Conservation (phyloP, 2,797 vertebrate species). For the Myripristis murdjan region DNA sequence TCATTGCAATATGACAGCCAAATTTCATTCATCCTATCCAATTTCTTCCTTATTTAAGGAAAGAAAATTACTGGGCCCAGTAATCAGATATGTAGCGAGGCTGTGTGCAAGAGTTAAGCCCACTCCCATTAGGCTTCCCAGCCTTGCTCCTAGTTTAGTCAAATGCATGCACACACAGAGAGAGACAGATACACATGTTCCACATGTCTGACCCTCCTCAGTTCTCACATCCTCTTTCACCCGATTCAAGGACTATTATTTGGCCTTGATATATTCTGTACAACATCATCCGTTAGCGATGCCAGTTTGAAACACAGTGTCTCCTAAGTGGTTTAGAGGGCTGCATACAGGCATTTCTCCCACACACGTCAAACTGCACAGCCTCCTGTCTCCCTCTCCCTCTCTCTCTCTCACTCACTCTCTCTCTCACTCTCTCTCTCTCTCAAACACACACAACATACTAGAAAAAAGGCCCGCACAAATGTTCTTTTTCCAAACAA, state of each 20-base stretch:
- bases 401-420: conserved; percentile 1
- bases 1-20: conserved; percentile 87
- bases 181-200: conserved; percentile 71
- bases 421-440: conserved; percentile 6
- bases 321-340: conserved; percentile 74
- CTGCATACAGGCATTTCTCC: conserved; percentile 53
- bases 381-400: background rate
- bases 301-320: conserved; percentile 79
- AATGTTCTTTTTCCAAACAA: conserved; percentile 61
- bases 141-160: conserved; percentile 76
- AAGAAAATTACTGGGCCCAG: conserved; percentile 89
- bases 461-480: conserved; percentile 2
- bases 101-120: conserved; percentile 89
- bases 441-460: background rate
- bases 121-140: conserved; percentile 89
- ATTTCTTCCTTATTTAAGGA: conserved; percentile 90
- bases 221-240: conserved; percentile 77
- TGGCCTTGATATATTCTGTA: conserved; percentile 78
- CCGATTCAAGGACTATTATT: conserved; percentile 79
- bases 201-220: conserved; percentile 76
- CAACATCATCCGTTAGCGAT: conserved; percentile 77
- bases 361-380: conserved; percentile 22
- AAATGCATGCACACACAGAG: conserved; percentile 63
- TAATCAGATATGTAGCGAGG: conserved; percentile 90
- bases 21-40: conserved; percentile 90